Conservation (phyloP, 2,888 invertebrate genomes). For the Cosmopolites sordidus region DNA sequence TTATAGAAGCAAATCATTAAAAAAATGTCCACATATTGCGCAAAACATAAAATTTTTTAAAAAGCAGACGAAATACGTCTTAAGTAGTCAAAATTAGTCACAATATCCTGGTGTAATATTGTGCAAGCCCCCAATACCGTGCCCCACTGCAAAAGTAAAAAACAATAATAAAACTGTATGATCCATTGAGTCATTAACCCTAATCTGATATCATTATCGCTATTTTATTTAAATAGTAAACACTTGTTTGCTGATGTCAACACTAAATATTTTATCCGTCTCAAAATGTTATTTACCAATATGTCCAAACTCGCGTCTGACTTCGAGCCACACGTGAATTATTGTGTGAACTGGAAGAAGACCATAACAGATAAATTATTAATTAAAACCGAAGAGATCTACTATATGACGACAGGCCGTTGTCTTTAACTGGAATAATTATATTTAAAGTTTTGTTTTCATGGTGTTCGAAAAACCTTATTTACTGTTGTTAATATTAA, state of each 20-base stretch:
- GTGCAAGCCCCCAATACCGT: too few species aligned
- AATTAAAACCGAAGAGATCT: constrained; percentile 5
- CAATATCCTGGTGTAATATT: too few species aligned
- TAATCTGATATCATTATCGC: neutral
- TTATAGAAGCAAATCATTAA: too few species aligned
- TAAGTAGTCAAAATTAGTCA: too few species aligned
- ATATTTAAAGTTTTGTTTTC: too few species aligned
- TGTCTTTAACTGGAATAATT: neutral
- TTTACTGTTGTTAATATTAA: too few species aligned
- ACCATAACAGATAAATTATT: constrained; percentile 20
- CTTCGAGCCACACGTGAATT: constrained; percentile 22
- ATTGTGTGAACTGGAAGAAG: constrained; percentile 17
- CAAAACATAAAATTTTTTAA: too few species aligned
- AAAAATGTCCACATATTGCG: too few species aligned
- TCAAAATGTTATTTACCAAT: constrained; percentile 1
- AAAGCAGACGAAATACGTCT: too few species aligned
- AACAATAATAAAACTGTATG: too few species aligned
- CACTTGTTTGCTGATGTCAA: constrained; percentile 7
- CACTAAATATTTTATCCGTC: constrained; percentile 5
- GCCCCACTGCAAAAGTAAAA: too few species aligned
- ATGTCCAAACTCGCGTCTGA: constrained; percentile 20
- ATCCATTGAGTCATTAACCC: constrained; percentile 3
- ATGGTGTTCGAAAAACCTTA: too few species aligned
- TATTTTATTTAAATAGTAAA: constrained; percentile 1
- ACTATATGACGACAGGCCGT: constrained; percentile 8